phyloP scores from a whole-genome alignment of 2,888 invertebrate species.

The Aspidiotus destructor region DNA sequence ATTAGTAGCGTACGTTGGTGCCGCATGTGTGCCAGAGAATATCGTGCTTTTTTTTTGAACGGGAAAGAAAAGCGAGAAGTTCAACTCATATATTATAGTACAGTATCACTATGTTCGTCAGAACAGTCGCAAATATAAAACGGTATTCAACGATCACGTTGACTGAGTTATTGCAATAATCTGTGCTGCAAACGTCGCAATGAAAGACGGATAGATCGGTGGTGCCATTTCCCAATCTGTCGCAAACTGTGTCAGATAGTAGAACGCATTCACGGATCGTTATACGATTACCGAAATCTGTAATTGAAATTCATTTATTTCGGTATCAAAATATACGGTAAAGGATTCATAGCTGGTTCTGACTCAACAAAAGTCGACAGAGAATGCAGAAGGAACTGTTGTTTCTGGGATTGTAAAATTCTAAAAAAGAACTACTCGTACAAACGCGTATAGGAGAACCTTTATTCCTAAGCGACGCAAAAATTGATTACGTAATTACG shows the following conservation, averaged over 20 bases:
- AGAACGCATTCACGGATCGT: slow-evolving; percentile 18
- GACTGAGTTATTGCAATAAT: slow-evolving; percentile 21
- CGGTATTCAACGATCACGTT: slow-evolving; percentile 2
- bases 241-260: slow-evolving; percentile 19
- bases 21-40: background rate
- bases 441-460: no score
- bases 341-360: no score
- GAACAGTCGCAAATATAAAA: background rate
- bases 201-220: slow-evolving; percentile 6
- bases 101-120: slow-evolving; percentile 3
- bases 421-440: no score
- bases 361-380: no score
- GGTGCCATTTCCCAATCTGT: slow-evolving; percentile 7
- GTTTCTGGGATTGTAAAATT: no score
- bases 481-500: no score
- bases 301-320: background rate
- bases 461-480: no score
- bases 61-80: slow-evolving; percentile 11
- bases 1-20: background rate
- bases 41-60: background rate
- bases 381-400: no score
- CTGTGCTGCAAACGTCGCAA: slow-evolving; percentile 27
- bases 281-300: slow-evolving; percentile 9
- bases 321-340: no score
- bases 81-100: background rate